Evolutionary conservation across 2,797 vertebrate genomes (phyloP).

Genomic region (Gouania willdenowi): DNA sequence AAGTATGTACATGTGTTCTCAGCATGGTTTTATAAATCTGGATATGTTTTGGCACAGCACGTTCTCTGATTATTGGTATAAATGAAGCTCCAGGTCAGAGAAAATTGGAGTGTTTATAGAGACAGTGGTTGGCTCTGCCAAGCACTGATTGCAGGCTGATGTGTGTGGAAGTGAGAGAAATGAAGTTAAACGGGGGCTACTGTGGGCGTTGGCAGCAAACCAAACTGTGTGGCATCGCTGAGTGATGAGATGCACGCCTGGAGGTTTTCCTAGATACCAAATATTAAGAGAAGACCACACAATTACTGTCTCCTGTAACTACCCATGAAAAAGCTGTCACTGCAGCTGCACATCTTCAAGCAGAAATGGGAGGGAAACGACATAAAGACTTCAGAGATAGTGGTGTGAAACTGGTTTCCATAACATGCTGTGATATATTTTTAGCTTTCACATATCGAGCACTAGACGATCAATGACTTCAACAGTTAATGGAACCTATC

Average conservation of each 20-base stretch:
- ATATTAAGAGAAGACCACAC: conserved; percentile 29
- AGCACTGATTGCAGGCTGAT: conserved; percentile 43
- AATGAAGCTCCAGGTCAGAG: no score
- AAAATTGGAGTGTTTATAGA: conserved; percentile 47
- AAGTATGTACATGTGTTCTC: no score
- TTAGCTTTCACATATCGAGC: background rate
- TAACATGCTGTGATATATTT: background rate
- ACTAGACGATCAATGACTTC: background rate
- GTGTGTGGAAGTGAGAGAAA: conserved; percentile 26
- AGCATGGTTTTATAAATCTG: no score
- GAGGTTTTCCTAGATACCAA: conserved; percentile 23
- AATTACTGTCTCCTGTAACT: conserved; percentile 36
- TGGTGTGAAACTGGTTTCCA: conserved; percentile 1
- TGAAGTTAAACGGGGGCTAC: conserved; percentile 3
- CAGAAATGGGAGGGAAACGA: conserved; percentile 8
- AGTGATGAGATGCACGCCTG: conserved; percentile 46
- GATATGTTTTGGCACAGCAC: no score
- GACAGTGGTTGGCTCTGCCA: conserved; percentile 23
- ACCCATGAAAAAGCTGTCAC: conserved; percentile 14
- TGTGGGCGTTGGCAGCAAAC: conserved; percentile 30
- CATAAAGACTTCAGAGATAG: conserved; percentile 14
- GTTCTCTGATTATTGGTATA: no score
- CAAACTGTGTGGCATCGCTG: conserved; percentile 49
- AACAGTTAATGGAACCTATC: background rate
- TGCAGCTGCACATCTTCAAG: background rate